A percentile compares a stretch with the other conserved stretches of the same genome.
These are phyloP conservation scores for Nomada fucata DNA, from an alignment of 2,888 invertebrate genomes.

Conservation along the genomic window DNA sequence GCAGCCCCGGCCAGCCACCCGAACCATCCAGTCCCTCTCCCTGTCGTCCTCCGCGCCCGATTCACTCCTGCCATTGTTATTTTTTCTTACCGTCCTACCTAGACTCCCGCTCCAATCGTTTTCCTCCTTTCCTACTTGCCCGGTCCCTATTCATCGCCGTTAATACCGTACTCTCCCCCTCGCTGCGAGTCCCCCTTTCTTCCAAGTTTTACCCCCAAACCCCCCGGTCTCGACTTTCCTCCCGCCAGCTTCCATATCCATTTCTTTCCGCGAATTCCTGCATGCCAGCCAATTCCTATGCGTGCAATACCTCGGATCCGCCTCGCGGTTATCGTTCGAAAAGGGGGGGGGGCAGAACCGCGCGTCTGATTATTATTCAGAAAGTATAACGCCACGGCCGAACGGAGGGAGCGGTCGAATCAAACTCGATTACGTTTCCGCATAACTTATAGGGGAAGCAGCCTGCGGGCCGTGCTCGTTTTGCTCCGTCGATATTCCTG, in stretches of 20 bases:
- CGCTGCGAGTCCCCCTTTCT: conserved; percentile 4
- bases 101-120: conserved; percentile 26
- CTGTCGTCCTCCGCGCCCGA: conserved; percentile 6
- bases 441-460: conserved; percentile 63
- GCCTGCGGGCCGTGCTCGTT: conserved; percentile 21
- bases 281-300: conserved; percentile 46
- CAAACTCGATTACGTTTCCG: conserved; percentile 71
- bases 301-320: conserved; percentile 11
- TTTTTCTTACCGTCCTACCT: conserved; percentile 44
- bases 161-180: conserved; percentile 18
- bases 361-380: conserved; percentile 70
- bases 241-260: conserved; percentile 50
- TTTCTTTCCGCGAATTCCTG: conserved; percentile 36
- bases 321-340: conserved; percentile 24
- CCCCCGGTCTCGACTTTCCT: conserved; percentile 38
- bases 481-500: conserved; percentile 25
- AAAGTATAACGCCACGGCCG: conserved; percentile 76
- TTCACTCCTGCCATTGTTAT: conserved; percentile 32
- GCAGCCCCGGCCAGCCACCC: conserved; percentile 33
- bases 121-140: neutral
- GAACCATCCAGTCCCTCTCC: conserved; percentile 18
- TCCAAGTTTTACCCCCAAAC: conserved; percentile 5
- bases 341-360: conserved; percentile 22
- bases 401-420: conserved; percentile 60
- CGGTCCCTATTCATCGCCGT: conserved; percentile 35